A percentile compares a stretch with the other conserved stretches of the same genome.
phyloP scores from a whole-genome alignment of 92 coral and sea anemone species.

The Micromussa lordhowensis region DNA sequence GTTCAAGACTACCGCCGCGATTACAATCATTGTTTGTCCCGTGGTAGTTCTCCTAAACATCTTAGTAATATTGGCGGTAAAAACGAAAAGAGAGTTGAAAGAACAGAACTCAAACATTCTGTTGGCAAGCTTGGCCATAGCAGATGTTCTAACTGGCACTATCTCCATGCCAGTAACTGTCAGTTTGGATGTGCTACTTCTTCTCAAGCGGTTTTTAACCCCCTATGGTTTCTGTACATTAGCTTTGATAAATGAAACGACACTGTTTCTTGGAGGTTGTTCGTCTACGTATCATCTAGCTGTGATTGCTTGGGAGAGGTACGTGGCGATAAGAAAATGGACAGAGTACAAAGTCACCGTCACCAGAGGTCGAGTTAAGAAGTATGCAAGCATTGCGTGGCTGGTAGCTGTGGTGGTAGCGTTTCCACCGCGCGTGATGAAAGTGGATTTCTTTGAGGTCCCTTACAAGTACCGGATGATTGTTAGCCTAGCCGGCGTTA shows the following conservation, averaged over 20 bases:
- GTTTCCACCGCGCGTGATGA: neutral
- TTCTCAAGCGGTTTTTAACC: neutral
- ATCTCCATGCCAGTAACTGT: constrained; percentile 17
- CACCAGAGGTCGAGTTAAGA: constrained; percentile 13
- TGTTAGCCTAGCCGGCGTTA: neutral
- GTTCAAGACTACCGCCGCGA: neutral
- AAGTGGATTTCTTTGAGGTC: neutral
- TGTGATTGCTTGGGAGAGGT: constrained; percentile 30
- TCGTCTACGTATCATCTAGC: constrained; percentile 36
- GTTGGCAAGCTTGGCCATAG: constrained; percentile 31
- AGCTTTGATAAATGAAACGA: neutral
- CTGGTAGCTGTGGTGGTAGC: neutral
- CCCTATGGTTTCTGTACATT: neutral
- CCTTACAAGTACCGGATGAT: neutral
- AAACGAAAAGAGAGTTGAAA: neutral
- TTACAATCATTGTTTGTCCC: neutral
- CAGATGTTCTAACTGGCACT: constrained; percentile 21
- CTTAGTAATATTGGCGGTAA: constrained; percentile 19
- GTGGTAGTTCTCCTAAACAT: constrained; percentile 8
- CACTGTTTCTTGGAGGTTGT: constrained; percentile 9
- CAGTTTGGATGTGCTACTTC: neutral
- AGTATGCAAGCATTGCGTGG: neutral
- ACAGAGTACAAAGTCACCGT: constrained; percentile 5
- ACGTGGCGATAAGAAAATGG: constrained; percentile 21
- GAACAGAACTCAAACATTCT: constrained; percentile 37